Conservation (phyloP, 2,888 invertebrate species). For the Melanostoma scalare region DNA sequence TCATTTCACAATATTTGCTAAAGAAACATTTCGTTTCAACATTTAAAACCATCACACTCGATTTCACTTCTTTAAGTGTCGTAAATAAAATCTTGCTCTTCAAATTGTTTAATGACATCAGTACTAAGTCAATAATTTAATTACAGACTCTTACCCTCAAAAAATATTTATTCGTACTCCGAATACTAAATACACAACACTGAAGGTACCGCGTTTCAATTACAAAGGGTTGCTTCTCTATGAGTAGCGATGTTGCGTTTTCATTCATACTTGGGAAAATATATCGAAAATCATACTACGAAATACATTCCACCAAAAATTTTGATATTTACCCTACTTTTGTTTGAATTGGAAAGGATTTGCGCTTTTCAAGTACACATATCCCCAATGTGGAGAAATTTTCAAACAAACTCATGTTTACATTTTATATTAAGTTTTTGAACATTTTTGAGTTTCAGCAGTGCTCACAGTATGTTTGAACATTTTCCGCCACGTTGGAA, state of each 20-base stretch:
- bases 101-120: slow-evolving; percentile 54
- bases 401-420: not conserved
- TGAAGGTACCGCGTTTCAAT: not conserved
- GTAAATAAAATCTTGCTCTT: slow-evolving; percentile 26
- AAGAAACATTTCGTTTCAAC: slow-evolving; percentile 21
- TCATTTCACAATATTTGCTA: slow-evolving; percentile 14
- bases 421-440: too few relatives aligned
- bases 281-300: not conserved
- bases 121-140: slow-evolving; percentile 62
- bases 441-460: not conserved
- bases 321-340: slow-evolving; percentile 15
- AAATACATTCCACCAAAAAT: not conserved
- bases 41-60: slow-evolving; percentile 42
- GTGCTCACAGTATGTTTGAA: too few relatives aligned
- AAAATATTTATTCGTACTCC: slow-evolving; percentile 1
- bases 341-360: not conserved
- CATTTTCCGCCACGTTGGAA: too few relatives aligned
- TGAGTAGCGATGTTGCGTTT: slow-evolving; percentile 13
- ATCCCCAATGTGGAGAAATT: not conserved
- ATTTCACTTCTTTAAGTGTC: slow-evolving; percentile 39
- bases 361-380: not conserved
- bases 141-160: slow-evolving; percentile 41
- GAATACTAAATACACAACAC: not conserved
- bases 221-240: slow-evolving; percentile 50
- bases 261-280: slow-evolving; percentile 19